Evolutionary conservation across 2,888 invertebrate species (phyloP).

Genomic region (Meteorus colon): DNA sequence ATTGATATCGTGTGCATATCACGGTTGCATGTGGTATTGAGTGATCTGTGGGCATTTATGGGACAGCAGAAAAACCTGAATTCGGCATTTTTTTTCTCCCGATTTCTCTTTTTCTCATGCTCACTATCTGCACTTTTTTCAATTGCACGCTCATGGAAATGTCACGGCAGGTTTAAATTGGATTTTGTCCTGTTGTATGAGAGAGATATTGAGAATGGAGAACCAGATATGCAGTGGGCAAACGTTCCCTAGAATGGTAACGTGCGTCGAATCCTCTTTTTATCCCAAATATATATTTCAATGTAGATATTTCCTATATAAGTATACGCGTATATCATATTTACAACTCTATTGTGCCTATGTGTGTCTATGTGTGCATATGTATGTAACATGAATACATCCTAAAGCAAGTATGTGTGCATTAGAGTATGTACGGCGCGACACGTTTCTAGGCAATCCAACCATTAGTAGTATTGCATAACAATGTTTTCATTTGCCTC

Average conservation of each 20-base stretch:
- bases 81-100: slow-evolving; percentile 13
- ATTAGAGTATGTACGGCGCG: no score
- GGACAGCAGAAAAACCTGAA: slow-evolving; percentile 7
- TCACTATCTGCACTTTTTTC: slow-evolving; percentile 27
- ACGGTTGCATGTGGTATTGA: slow-evolving; percentile 17
- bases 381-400: background rate
- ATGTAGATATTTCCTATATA: background rate
- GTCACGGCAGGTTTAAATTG: slow-evolving; percentile 40
- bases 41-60: slow-evolving; percentile 27
- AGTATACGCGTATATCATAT: background rate
- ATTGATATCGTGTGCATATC: background rate
- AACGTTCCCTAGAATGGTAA: slow-evolving; percentile 21
- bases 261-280: slow-evolving; percentile 26
- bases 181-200: slow-evolving; percentile 26
- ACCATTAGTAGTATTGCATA: slow-evolving; percentile 6
- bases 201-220: background rate
- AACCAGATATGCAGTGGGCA: background rate
- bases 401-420: no score
- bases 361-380: no score
- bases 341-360: no score
- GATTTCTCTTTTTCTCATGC: background rate
- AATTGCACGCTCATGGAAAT: slow-evolving; percentile 41
- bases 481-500: background rate
- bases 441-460: background rate
- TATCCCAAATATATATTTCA: no score